Evolutionary conservation across 1,140 invertebrate species (phyloP).

Genomic region (Episyrphus balteatus): DNA sequence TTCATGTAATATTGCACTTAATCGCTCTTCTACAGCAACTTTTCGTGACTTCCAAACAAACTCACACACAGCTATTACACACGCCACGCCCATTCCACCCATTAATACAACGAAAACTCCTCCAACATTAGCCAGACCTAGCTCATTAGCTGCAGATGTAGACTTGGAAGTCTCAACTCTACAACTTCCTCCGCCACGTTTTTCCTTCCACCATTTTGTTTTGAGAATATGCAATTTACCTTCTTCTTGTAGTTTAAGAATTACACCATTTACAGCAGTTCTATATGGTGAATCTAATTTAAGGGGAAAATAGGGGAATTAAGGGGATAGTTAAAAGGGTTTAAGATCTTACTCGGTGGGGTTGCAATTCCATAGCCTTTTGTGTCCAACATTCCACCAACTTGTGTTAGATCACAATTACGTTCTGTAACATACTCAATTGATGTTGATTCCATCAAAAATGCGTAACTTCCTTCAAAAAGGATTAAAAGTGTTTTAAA

Average conservation of each 20-base stretch:
- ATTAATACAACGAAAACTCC: constrained; percentile 92
- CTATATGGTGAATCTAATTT: constrained; percentile 71
- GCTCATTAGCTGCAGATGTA: constrained; percentile 70
- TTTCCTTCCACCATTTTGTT: constrained; percentile 93
- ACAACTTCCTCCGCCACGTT: constrained; percentile 70
- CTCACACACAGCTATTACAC: constrained; percentile 80
- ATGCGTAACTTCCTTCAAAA: constrained; percentile 57
- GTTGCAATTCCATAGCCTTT: constrained; percentile 92
- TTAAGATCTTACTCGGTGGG: constrained; percentile 62
- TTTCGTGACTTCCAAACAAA: constrained; percentile 89
- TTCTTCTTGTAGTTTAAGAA: constrained; percentile 86
- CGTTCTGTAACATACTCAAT: constrained; percentile 86
- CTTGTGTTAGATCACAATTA: constrained; percentile 82
- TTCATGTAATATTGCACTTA: constrained; percentile 44
- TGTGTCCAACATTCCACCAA: constrained; percentile 80
- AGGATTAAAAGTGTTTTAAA: background rate
- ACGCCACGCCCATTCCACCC: constrained; percentile 79
- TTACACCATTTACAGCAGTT: constrained; percentile 75
- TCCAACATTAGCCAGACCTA: constrained; percentile 83
- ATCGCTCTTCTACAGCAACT: constrained; percentile 80
- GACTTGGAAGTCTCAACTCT: constrained; percentile 73
- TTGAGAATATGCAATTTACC: constrained; percentile 84
- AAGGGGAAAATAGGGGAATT: background rate
- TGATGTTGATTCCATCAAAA: constrained; percentile 87
- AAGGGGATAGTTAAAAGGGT: background rate